A percentile compares a stretch with the other conserved stretches of the same genome.
These are phyloP conservation scores for Drosophila simulans DNA, from an alignment of 1,140 invertebrate species.

Conservation along the genomic window DNA sequence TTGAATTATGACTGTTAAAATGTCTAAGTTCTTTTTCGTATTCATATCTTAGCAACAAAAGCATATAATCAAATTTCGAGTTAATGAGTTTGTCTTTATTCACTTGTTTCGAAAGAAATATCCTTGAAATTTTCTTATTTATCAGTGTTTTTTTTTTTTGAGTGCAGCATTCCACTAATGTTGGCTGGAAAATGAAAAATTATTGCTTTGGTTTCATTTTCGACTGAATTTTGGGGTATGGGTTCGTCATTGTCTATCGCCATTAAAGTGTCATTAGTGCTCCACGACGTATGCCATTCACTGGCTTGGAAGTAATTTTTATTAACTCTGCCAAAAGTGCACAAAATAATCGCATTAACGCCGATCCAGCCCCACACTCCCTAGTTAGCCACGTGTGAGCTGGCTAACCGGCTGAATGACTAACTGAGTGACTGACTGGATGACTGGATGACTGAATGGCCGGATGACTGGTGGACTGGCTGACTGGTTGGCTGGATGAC, in stretches of 20 bases:
- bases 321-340: constrained; percentile 82
- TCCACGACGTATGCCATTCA: constrained; percentile 74
- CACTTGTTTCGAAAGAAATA: no score
- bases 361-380: constrained; percentile 1
- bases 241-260: constrained; percentile 61
- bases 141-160: no score
- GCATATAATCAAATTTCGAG: no score
- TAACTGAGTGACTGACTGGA: constrained; percentile 36
- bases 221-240: constrained; percentile 17
- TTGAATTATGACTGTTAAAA: constrained; percentile 12
- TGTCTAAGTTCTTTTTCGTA: no score
- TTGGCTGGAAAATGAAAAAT: constrained; percentile 44
- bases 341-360: constrained; percentile 83
- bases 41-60: no score
- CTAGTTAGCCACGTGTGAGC: constrained; percentile 65
- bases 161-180: constrained; percentile 5
- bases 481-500: constrained; percentile 23
- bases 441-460: constrained; percentile 25
- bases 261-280: constrained; percentile 82
- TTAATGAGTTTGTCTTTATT: no score
- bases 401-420: constrained; percentile 58
- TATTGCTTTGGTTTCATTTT: constrained; percentile 53
- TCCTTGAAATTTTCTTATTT: no score
- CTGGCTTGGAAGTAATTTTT: constrained; percentile 81
- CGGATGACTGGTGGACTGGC: constrained; percentile 5